Conservation (phyloP, 2,797 vertebrate genomes). For the Alcedo atthis region DNA sequence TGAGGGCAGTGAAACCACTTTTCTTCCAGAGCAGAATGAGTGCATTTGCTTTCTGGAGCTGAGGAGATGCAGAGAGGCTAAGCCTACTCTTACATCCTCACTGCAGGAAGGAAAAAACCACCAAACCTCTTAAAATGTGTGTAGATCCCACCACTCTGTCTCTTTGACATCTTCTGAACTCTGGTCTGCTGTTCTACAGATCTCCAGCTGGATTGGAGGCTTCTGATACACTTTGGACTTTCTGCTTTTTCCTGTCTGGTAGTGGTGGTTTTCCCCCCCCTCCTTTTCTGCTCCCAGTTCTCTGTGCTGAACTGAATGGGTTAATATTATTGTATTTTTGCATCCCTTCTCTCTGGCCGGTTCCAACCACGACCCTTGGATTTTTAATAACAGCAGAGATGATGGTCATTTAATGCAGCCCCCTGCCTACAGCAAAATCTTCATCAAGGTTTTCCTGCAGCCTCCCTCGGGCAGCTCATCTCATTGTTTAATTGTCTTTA, state of each 20-base stretch:
- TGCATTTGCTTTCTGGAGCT: not conserved
- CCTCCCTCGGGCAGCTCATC: slow-evolving; percentile 42
- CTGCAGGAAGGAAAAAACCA: not conserved
- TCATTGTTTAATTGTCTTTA: slow-evolving; percentile 56
- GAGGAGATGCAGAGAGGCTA: not conserved
- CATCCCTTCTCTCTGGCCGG: not conserved
- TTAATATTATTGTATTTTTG: not conserved
- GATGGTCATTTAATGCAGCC: slow-evolving; percentile 45
- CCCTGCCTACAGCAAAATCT: slow-evolving; percentile 51
- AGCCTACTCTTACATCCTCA: not conserved
- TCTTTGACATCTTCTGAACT: not conserved
- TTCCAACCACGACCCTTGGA: not conserved
- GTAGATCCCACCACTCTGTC: not conserved
- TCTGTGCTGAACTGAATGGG: not conserved
- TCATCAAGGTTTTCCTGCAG: slow-evolving; percentile 47
- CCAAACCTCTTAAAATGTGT: not conserved
- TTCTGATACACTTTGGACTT: not conserved
- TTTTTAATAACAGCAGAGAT: not conserved
- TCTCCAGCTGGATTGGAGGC: not conserved
- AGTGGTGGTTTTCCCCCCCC: not conserved
- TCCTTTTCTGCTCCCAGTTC: not conserved
- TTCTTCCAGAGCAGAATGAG: not conserved
- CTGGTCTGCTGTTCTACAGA: not conserved
- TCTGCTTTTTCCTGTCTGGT: not conserved
- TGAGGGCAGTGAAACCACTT: not conserved